A percentile compares a stretch with the other conserved stretches of the same genome.
These are phyloP conservation scores for Symphodus melops DNA, from an alignment of 2,113 vertebrate genomes.

Conservation along the genomic window DNA sequence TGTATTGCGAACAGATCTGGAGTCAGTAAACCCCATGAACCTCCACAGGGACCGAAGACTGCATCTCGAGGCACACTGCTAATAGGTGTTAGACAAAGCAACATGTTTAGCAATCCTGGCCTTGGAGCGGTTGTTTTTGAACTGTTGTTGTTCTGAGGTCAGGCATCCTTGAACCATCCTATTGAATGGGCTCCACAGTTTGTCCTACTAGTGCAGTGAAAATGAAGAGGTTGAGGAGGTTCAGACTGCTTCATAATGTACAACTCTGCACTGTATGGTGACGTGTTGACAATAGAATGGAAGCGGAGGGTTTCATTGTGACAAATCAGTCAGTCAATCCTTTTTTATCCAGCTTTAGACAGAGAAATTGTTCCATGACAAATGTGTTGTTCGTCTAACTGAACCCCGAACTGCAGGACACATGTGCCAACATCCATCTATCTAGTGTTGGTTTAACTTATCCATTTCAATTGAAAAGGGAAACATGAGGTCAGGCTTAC, in stretches of 20 bases:
- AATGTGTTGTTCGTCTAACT: background rate
- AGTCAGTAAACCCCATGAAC: background rate
- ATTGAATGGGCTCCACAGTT: slow-evolving; percentile 20
- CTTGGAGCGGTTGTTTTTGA: slow-evolving; percentile 21
- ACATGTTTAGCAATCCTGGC: slow-evolving; percentile 16
- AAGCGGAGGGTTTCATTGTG: slow-evolving; percentile 6
- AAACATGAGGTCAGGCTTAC: background rate
- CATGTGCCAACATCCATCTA: background rate
- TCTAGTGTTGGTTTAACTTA: background rate
- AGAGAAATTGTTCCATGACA: background rate
- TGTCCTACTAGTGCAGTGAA: slow-evolving; percentile 6
- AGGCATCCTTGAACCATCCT: slow-evolving; percentile 19
- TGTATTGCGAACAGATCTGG: background rate
- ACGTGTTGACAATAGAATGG: slow-evolving; percentile 1
- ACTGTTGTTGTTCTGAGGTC: slow-evolving; percentile 14
- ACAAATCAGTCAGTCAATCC: background rate
- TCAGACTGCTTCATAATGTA: slow-evolving; percentile 13
- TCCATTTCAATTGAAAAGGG: background rate
- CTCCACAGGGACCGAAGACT: background rate
- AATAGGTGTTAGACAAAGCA: background rate
- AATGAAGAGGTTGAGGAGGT: slow-evolving; percentile 13
- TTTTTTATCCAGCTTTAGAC: background rate
- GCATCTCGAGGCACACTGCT: background rate
- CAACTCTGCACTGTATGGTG: slow-evolving; percentile 7
- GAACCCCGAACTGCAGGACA: background rate